Evolutionary conservation across 2,797 vertebrate genomes (phyloP).

Genomic region (Ctenopoma multispine): DNA sequence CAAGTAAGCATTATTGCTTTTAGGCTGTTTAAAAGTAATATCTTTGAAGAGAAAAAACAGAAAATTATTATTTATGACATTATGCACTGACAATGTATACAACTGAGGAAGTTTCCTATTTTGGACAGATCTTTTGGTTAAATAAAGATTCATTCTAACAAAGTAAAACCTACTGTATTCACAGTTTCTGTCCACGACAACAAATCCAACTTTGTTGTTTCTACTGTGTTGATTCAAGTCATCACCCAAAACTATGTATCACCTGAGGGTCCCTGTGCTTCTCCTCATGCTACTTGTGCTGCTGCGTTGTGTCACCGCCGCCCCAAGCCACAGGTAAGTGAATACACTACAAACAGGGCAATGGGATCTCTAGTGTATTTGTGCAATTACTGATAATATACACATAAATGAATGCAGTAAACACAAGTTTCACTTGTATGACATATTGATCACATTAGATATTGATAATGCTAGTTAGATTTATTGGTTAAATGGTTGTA

Average conservation of each 20-base stretch:
- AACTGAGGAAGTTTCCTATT: too few species aligned
- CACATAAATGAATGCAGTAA: too few species aligned
- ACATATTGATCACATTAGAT: too few species aligned
- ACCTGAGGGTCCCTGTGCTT: constrained; percentile 82
- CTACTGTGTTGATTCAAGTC: constrained; percentile 43
- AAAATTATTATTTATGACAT: neutral
- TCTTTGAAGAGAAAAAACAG: neutral
- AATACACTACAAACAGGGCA: neutral
- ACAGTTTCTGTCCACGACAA: neutral
- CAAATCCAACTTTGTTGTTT: neutral
- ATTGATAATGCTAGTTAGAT: too few species aligned
- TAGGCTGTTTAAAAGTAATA: too few species aligned
- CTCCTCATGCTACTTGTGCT: constrained; percentile 82
- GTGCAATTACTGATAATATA: neutral
- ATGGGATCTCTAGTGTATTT: neutral
- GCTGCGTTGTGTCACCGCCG: constrained; percentile 82
- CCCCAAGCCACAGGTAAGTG: constrained; percentile 86
- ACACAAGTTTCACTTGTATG: neutral
- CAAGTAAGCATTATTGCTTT: too few species aligned
- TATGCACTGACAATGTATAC: too few species aligned
- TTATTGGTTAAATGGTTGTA: neutral
- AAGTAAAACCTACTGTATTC: neutral
- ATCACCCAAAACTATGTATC: constrained; percentile 80
- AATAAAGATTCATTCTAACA: too few species aligned
- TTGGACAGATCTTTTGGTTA: too few species aligned